Evolutionary conservation across 2,797 vertebrate species (phyloP), one percentile per base, ranked within the genome.

Genomic region (Triplophysa yarkandensis): DNA sequence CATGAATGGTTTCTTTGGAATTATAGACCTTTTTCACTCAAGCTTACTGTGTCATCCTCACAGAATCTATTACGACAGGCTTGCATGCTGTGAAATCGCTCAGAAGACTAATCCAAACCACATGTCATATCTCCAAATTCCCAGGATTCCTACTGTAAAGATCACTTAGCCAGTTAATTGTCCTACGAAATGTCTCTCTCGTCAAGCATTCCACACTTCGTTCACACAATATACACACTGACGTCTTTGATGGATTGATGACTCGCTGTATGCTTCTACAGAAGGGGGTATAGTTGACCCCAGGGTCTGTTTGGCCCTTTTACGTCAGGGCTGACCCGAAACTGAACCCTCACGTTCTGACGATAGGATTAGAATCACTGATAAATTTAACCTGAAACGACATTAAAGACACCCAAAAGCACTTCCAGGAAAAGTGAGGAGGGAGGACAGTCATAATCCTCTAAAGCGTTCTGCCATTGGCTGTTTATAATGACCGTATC

Each of bases 141-240:
- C 84, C 84, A 89, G 85, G 86, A 90, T 90, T 92, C 88, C 84
- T 82, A 36, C 19, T 68, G n/a, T 61, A 85, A 85, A 88, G 83
- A 86, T 89, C 88, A 90, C 84, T 71, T 46, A 62, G 52, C 43
- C 28, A 60, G 58, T 78, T 71, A 80, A 54, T 77, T 68, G 66
- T 76, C 61, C 17, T 77, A 30, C 43, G 71, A 63, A 68, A 61
- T 74, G 25, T 23, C 30, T 76, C 54, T 58, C 32, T 54, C 21
- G 11, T 50, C 78, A 55, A 71, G 32, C 36, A 48, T 61, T 83
- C 69, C 75, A 43, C 61, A 27, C 58, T 69, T 39, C 57, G 60
- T 74, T 65, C 77, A 77, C 32, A 57, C 39, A 68, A 60, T 30
- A 54, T 67, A 60, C 52, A 79, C 71, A 81, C 78, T 77, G 60